Conservation (phyloP, 2,888 invertebrate genomes). For the Agriotes lineatus region DNA sequence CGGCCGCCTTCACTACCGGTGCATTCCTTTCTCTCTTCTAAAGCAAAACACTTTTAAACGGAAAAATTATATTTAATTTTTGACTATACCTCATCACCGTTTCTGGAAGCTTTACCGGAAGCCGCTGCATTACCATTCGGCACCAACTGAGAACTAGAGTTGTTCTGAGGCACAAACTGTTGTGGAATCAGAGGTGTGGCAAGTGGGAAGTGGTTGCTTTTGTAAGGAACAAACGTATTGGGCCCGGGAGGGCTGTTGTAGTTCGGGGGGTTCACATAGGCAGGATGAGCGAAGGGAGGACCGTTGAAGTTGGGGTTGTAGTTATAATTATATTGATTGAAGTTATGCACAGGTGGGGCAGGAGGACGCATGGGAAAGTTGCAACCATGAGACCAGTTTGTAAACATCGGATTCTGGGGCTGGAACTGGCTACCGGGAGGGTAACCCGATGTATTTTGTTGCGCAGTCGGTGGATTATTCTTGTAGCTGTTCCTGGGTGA, state of each 20-base stretch:
- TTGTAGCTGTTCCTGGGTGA: neutral
- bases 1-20: too few relatives aligned
- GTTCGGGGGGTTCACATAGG: neutral
- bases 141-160: neutral
- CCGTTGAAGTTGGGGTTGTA: conserved; percentile 9
- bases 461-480: neutral
- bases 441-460: neutral
- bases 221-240: conserved; percentile 32
- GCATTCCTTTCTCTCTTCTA: too few relatives aligned
- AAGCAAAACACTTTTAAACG: too few relatives aligned
- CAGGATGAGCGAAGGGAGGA: neutral
- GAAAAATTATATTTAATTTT: too few relatives aligned
- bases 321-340: conserved; percentile 5
- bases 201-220: conserved; percentile 12
- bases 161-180: neutral
- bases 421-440: conserved; percentile 1
- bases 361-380: conserved; percentile 18
- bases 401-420: conserved; percentile 28
- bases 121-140: too few relatives aligned
- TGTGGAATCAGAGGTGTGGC: neutral
- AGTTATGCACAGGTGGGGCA: conserved; percentile 10
- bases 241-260: conserved; percentile 14
- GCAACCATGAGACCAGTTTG: conserved; percentile 23
- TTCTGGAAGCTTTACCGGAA: neutral
- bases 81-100: conserved; percentile 1